phyloP scores from a whole-genome alignment of 2,797 vertebrate genomes.

The Gila robusta region DNA sequence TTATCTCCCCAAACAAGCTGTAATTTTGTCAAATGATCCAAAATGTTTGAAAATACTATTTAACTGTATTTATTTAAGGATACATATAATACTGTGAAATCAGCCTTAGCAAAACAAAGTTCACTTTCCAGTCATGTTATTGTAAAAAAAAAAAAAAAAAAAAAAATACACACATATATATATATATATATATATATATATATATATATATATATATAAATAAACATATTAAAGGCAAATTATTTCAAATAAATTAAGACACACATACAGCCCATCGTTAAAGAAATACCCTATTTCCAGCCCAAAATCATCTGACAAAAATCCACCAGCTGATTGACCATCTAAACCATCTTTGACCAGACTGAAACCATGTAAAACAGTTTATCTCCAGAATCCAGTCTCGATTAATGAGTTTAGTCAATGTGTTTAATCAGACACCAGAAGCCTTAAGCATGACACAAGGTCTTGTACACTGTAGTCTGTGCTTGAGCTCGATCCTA shows the following conservation, averaged over 20 bases:
- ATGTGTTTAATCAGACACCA: neutral
- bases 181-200: neutral
- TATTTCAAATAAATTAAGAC: neutral
- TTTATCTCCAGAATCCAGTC: neutral
- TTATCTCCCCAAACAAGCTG: neutral
- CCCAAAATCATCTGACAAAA: neutral
- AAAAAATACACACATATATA: neutral
- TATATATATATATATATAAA: no score
- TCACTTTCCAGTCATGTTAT: neutral
- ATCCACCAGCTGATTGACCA: neutral
- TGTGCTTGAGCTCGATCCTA: slow-evolving; percentile 17
- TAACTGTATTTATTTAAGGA: neutral
- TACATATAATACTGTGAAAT: neutral
- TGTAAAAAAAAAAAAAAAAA: neutral
- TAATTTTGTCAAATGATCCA: neutral
- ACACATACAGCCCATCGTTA: neutral
- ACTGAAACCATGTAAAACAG: neutral
- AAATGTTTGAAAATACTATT: neutral
- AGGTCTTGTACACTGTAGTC: slow-evolving; percentile 40
- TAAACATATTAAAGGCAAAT: neutral
- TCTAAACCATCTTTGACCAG: slow-evolving; percentile 1
- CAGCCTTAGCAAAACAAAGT: neutral
- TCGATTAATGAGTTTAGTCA: neutral
- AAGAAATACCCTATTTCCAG: neutral
- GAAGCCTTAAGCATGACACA: slow-evolving; percentile 37